A percentile compares a stretch with the other conserved stretches of the same genome.
These are phyloP conservation scores for Mohoua ochrocephala DNA, from an alignment of 2,113 vertebrate genomes.

Conservation along the genomic window DNA sequence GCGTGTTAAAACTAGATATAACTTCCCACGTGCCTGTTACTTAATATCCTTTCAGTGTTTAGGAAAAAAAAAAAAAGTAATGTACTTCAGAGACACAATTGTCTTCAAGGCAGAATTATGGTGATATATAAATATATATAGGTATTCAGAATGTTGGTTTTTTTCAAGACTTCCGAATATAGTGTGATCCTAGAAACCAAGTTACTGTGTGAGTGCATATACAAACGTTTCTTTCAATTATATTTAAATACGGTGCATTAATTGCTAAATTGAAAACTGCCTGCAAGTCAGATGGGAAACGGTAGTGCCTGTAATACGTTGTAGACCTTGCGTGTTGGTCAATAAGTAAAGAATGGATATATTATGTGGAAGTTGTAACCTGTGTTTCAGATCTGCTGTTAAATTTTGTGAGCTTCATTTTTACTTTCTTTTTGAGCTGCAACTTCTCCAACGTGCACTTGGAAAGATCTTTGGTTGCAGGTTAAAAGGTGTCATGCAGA, in stretches of 20 bases:
- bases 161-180: neutral
- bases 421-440: neutral
- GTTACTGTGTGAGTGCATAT: fast-evolving
- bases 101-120: neutral
- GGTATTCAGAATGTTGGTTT: neutral
- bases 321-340: fast-evolving
- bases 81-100: fast-evolving
- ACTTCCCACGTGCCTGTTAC: conserved; percentile 6
- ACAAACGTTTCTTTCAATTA: neutral
- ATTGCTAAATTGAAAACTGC: neutral
- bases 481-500: neutral
- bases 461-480: neutral
- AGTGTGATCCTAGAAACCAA: neutral
- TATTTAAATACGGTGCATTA: fast-evolving
- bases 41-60: neutral
- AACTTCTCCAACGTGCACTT: neutral
- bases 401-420: neutral
- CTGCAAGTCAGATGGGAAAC: neutral
- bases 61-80: neutral
- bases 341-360: fast-evolving
- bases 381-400: neutral
- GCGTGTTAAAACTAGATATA: neutral
- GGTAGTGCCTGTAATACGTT: neutral
- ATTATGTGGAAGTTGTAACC: neutral
- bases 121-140: too few species aligned